A percentile compares a stretch with the other conserved stretches of the same genome.
phyloP scores from a whole-genome alignment of 2,888 invertebrate genomes.

The Yponomeuta malinellus region DNA sequence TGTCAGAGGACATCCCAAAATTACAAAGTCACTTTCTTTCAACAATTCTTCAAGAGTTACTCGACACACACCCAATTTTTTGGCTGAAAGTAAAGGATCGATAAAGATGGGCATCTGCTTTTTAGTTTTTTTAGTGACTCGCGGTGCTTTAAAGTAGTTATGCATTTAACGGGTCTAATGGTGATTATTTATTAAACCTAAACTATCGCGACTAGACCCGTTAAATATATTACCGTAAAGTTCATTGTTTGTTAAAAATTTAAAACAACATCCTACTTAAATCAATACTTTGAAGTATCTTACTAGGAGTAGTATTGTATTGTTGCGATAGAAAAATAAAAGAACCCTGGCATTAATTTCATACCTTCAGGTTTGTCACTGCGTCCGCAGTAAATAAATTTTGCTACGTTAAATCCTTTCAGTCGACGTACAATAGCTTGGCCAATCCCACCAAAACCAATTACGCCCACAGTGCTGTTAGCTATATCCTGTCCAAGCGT shows the following conservation, averaged over 20 bases:
- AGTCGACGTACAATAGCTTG: slow-evolving; percentile 83
- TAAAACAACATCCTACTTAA: too few species aligned
- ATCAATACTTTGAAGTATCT: too few species aligned
- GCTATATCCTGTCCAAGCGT: slow-evolving; percentile 86
- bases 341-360: too few species aligned
- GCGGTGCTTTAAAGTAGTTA: too few species aligned
- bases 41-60: slow-evolving; percentile 81
- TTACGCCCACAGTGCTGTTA: slow-evolving; percentile 87
- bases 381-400: slow-evolving; percentile 85
- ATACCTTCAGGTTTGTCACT: slow-evolving; percentile 78
- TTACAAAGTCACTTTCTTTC: slow-evolving; percentile 83
- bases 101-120: too few species aligned
- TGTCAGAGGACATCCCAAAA: slow-evolving; percentile 81
- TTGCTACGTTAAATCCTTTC: slow-evolving; percentile 81
- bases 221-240: too few species aligned
- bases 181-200: too few species aligned
- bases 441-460: slow-evolving; percentile 89
- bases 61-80: slow-evolving; percentile 76
- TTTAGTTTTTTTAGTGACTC: too few species aligned
- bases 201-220: too few species aligned
- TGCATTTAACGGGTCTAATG: slow-evolving; percentile 4
- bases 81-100: slow-evolving; percentile 34
- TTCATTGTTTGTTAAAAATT: too few species aligned
- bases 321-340: too few species aligned
- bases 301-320: too few species aligned